phyloP scores from a whole-genome alignment of 2,888 invertebrate genomes.

The Notodonta ziczac region DNA sequence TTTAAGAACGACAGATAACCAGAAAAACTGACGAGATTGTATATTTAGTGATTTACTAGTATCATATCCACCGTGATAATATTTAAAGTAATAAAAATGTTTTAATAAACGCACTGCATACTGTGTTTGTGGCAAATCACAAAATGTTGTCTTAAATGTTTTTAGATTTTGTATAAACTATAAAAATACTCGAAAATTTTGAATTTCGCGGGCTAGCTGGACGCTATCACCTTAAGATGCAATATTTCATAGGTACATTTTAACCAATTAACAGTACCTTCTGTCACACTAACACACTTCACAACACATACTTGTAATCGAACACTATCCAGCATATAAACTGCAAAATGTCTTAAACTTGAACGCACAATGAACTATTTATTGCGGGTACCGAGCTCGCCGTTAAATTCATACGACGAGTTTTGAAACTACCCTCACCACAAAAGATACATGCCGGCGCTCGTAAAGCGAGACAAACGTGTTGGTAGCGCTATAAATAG shows the following conservation, averaged over 20 bases:
- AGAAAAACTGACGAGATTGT: too few relatives aligned
- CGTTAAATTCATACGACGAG: conserved; percentile 12
- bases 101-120: too few relatives aligned
- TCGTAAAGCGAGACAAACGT: conserved; percentile 6
- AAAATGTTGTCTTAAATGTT: too few relatives aligned
- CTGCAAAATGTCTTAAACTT: neutral
- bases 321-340: neutral
- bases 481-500: conserved; percentile 1
- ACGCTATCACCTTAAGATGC: too few relatives aligned
- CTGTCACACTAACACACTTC: neutral
- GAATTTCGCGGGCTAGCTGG: too few relatives aligned
- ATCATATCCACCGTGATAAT: too few relatives aligned
- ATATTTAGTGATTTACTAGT: too few relatives aligned
- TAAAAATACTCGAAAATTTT: too few relatives aligned
- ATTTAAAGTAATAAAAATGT: too few relatives aligned
- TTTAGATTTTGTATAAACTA: too few relatives aligned
- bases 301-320: neutral
- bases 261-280: neutral
- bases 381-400: neutral
- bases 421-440: conserved; percentile 19
- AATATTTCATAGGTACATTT: neutral
- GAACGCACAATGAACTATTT: conserved; percentile 1
- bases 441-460: conserved; percentile 5
- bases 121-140: too few relatives aligned
- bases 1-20: too few relatives aligned